Evolutionary conservation across 2,797 vertebrate species (phyloP), one percentile per base, ranked within the genome.

Genomic region (Coracias cyanogaster): DNA sequence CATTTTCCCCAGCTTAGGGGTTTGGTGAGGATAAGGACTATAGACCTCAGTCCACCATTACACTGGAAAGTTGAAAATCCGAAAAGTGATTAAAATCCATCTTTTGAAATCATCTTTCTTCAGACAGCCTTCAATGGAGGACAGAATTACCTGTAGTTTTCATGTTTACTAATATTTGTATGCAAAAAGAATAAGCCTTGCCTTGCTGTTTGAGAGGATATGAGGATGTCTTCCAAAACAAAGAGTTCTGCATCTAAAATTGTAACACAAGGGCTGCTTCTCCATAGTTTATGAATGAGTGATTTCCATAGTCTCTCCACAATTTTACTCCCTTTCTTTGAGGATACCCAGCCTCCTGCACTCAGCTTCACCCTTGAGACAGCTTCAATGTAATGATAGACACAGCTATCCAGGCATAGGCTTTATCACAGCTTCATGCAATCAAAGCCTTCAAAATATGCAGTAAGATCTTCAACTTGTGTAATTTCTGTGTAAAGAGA

Each of bases 401-500:
- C 49, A 77, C 31, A 65, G 67, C n/a, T 72, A 88, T 39, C 31
- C 48, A 81, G 62, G 82, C 43, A 3, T 64, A 52, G 73, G 48
- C 60, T 79, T 93, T 55, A 62, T 77, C 73, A 76, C 28, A 72
- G 48, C 48, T 79, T 66, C 70, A 70, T 65, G 66, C 45, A 86
- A 84, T 61, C 60, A 84, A 35, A 89, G 62, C 33, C 81, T 92
- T 77, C 64, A 78, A 94, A 95, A 82, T 43, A 84, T 15, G 58
- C 33, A 93, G 7, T 79, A 83, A 86, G 46, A 80, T 71, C 31
- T 82, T 72, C 48, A 37, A 48, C 26, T 89, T 43, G 25, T 64
- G 35, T 49, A 70, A 49, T 57, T 94, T 88, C 90, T 79, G 17
- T 46, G 55, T 33, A 82, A 82, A 60, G 60, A 93, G 51, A 72